Evolutionary conservation across 2,888 invertebrate genomes (phyloP), one percentile per base, ranked within the genome.

Genomic region (Drosophila pegasa): DNA sequence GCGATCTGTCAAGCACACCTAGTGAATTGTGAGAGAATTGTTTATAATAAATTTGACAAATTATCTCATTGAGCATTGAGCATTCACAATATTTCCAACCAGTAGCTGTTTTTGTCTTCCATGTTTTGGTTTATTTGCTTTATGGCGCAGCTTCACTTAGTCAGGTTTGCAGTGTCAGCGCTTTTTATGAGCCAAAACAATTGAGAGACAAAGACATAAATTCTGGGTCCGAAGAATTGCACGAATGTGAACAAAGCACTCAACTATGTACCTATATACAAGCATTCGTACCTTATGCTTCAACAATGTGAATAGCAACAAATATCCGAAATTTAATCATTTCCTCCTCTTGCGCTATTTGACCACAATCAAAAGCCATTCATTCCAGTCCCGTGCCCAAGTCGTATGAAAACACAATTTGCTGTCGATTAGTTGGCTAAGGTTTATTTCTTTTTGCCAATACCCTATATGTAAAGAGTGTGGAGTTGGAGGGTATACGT

Each of bases 141-240:
- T 70, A 75, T 71, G 69, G 62, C 72, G 67, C 78, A 78, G 86
- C 78, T 67, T 73, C 80, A 59, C 61, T 75, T 71, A 47, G 60
- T 43, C 59, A 73, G 58, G 45, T 74, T 80, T 65, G 83, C 83
- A 75, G 47, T 37, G 84, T 84, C 86, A 86, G 86, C 86, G 35
- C 55, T 74, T 83, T 78, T 76, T 83, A 76, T 83, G 68, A 76
- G 66, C 38, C 35, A 57, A 54, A 41, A 33, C 62, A 51, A 50
- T 47, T 16, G 20, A 50, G 8, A 35, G 60, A 68, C 54, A 64
- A 50, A n/a, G 33, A 35, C 20, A 16, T 50, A n/a, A 50, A 50
- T 71, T 69, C 62, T 78, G 62, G 33, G 38, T 47, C n/a, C 20
- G 54, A 47, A 51, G 50, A 69, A 62, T 60, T n/a, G 55, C 33